Evolutionary conservation across 2,888 invertebrate genomes (phyloP).

Genomic region (Agonopterix arenella): DNA sequence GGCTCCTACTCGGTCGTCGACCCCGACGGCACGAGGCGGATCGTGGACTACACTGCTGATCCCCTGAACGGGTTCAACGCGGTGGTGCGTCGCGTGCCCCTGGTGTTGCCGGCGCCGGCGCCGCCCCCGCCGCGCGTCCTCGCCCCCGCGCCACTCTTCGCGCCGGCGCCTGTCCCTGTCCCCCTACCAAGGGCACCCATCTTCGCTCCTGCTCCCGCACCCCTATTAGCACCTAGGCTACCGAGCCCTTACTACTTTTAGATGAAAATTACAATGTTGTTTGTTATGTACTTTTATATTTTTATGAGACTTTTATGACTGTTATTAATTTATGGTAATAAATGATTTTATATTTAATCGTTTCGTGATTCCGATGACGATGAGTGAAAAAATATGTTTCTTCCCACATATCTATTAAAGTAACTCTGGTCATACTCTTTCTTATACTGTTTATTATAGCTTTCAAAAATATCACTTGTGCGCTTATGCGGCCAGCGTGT

Average conservation of each 20-base stretch:
- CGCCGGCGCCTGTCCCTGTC: slow-evolving; percentile 39
- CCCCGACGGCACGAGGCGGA: slow-evolving; percentile 74
- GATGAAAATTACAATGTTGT: slow-evolving; percentile 71
- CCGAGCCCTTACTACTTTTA: slow-evolving; percentile 58
- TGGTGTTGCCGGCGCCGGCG: slow-evolving; percentile 39
- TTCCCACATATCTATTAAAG: too few relatives aligned
- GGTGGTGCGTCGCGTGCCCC: slow-evolving; percentile 72
- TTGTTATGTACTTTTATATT: slow-evolving; percentile 41
- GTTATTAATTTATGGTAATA: slow-evolving; percentile 62
- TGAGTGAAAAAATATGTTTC: too few relatives aligned
- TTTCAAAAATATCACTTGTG: too few relatives aligned
- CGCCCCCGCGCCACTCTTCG: slow-evolving; percentile 30
- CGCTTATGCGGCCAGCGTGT: too few relatives aligned
- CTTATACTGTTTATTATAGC: too few relatives aligned
- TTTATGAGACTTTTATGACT: slow-evolving; percentile 47
- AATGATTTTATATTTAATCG: slow-evolving; percentile 22
- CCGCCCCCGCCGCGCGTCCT: slow-evolving; percentile 36
- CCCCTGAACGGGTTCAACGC: slow-evolving; percentile 76
- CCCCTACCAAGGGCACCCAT: slow-evolving; percentile 32
- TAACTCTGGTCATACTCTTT: too few relatives aligned
- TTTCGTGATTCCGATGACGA: neutral
- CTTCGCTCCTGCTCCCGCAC: slow-evolving; percentile 29
- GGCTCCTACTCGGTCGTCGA: slow-evolving; percentile 75
- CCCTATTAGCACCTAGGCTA: slow-evolving; percentile 39
- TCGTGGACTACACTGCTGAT: slow-evolving; percentile 76